Conservation (phyloP, 2,797 vertebrate genomes). For the Poecilia picta region DNA sequence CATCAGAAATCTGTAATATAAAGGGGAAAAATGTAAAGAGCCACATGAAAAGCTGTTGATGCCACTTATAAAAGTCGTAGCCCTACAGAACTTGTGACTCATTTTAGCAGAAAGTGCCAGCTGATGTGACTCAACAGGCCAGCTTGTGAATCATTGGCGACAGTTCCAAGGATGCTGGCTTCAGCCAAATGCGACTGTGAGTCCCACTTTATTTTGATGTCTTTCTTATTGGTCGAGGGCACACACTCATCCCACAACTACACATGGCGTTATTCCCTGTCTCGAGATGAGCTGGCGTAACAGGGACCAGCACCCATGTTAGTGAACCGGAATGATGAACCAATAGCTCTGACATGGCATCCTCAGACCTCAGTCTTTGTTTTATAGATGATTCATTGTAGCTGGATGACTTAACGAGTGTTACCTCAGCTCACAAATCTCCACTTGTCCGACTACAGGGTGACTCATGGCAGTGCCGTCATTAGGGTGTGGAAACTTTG, state of each 20-base stretch:
- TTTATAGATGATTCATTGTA: constrained; percentile 53
- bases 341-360: constrained; percentile 46
- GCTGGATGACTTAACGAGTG: constrained; percentile 37
- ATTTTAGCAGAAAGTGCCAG: constrained; percentile 55
- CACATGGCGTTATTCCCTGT: constrained; percentile 26
- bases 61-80: constrained; percentile 33
- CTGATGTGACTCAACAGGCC: constrained; percentile 43
- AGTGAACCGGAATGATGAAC: constrained; percentile 45
- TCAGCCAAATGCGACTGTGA: constrained; percentile 19
- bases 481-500: constrained; percentile 27
- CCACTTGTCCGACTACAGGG: constrained; percentile 15
- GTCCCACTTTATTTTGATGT: constrained; percentile 54
- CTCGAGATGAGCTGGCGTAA: constrained; percentile 41
- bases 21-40: background rate
- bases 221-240: constrained; percentile 42
- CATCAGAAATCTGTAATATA: constrained; percentile 53
- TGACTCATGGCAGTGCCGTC: constrained; percentile 50
- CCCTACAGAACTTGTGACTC: constrained; percentile 46
- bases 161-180: constrained; percentile 29
- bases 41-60: constrained; percentile 46
- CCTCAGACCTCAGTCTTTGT: constrained; percentile 30
- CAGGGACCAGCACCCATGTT: constrained; percentile 21
- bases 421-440: constrained; percentile 37
- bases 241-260: constrained; percentile 43
- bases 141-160: constrained; percentile 41